phyloP scores from a whole-genome alignment of 2,888 invertebrate species.

The Leptinotarsa tumamoca region DNA sequence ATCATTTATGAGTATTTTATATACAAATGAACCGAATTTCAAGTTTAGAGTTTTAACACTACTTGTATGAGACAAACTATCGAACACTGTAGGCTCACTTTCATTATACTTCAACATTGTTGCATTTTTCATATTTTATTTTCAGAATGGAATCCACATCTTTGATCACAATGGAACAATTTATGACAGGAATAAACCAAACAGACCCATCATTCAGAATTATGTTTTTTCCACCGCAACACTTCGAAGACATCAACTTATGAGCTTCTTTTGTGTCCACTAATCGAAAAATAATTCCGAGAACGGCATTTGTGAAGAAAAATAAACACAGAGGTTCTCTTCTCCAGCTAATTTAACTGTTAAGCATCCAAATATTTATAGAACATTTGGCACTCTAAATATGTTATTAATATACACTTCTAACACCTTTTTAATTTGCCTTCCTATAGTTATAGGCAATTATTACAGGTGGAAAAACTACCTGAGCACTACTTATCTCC shows the following conservation, averaged over 20 bases:
- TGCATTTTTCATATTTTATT: constrained; percentile 14
- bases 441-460: constrained; percentile 50
- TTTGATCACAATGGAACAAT: constrained; percentile 26
- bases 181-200: constrained; percentile 28
- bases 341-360: constrained; percentile 41
- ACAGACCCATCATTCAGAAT: constrained; percentile 26
- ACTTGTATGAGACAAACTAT: no score
- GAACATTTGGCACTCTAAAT: constrained; percentile 53
- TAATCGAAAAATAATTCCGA: constrained; percentile 47
- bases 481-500: constrained; percentile 51
- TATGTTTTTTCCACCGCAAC: constrained; percentile 30
- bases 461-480: constrained; percentile 53
- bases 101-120: not conserved
- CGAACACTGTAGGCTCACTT: not conserved
- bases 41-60: no score
- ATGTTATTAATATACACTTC: constrained; percentile 53
- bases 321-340: constrained; percentile 37
- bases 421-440: constrained; percentile 56
- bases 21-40: no score
- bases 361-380: constrained; percentile 55
- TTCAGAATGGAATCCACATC: constrained; percentile 18
- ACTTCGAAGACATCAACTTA: constrained; percentile 35
- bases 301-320: constrained; percentile 35
- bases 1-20: no score
- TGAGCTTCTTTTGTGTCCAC: constrained; percentile 38